Conservation (phyloP, 2,888 invertebrate species). For the Cataglyphis altisquamis region DNA sequence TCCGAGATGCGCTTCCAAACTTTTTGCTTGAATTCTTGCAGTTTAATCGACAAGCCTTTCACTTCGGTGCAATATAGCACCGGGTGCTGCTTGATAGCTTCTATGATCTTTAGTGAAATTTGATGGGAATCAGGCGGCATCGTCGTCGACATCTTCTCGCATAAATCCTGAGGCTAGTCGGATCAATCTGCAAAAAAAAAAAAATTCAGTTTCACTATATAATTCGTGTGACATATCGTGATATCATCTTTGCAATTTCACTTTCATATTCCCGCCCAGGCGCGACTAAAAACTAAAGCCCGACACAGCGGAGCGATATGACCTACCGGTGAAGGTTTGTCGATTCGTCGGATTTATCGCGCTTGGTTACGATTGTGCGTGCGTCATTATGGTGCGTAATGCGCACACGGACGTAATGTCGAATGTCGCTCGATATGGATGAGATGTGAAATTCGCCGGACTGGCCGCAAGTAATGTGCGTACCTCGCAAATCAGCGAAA, state of each 20-base stretch:
- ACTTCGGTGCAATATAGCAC: conserved; percentile 83
- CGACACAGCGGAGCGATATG: background rate
- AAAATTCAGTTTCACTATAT: background rate
- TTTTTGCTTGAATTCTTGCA: conserved; percentile 84
- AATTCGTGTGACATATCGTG: no score
- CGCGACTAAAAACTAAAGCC: conserved; percentile 9
- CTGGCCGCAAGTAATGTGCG: background rate
- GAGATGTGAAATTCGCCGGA: background rate
- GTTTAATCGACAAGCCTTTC: conserved; percentile 80
- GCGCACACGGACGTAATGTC: conserved; percentile 21
- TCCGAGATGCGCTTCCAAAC: conserved; percentile 84
- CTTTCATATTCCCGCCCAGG: conserved; percentile 32
- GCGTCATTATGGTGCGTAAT: conserved; percentile 17
- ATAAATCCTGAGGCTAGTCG: background rate
- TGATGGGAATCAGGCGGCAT: conserved; percentile 83
- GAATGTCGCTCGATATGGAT: conserved; percentile 7
- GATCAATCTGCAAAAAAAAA: conserved; percentile 1
- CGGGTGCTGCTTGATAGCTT: conserved; percentile 84
- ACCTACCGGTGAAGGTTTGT: conserved; percentile 5
- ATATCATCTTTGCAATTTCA: background rate
- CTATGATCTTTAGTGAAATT: conserved; percentile 83
- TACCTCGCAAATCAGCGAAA: conserved; percentile 50
- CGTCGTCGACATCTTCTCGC: conserved; percentile 75
- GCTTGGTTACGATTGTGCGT: conserved; percentile 13
- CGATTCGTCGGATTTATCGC: background rate